These are phyloP conservation scores for Lithophane leautieri DNA, from an alignment of 2,888 invertebrate genomes.

Conservation along the genomic window DNA sequence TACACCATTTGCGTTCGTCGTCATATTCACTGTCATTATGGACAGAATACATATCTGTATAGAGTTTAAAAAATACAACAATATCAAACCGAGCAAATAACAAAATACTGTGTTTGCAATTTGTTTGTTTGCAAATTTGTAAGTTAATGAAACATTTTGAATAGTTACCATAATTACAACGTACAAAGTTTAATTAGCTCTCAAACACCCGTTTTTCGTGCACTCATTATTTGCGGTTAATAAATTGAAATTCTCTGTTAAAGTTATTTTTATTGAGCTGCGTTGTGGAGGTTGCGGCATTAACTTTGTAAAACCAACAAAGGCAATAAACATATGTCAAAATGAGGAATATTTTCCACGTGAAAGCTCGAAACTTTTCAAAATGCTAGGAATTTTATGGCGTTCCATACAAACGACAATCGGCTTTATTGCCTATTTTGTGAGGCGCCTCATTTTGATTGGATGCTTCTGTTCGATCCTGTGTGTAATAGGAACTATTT, in stretches of 20 bases:
- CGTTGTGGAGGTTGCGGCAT: constrained; percentile 27
- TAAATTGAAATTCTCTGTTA: constrained; percentile 45
- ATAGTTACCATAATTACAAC: constrained; percentile 22
- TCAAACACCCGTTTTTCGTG: constrained; percentile 22
- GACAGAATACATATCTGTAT: constrained; percentile 30
- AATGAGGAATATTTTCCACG: constrained; percentile 47
- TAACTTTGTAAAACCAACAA: constrained; percentile 41
- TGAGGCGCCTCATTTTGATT: constrained; percentile 49
- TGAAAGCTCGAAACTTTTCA: constrained; percentile 34
- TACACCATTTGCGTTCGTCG: constrained; percentile 55
- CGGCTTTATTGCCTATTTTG: constrained; percentile 55
- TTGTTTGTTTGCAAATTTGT: neutral
- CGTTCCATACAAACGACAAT: constrained; percentile 42
- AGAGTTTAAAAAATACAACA: constrained; percentile 15
- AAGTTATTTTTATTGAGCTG: constrained; percentile 53
- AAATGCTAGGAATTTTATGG: constrained; percentile 46
- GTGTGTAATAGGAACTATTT: constrained; percentile 58
- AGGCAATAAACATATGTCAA: constrained; percentile 47
- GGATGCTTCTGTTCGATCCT: constrained; percentile 48
- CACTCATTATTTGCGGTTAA: constrained; percentile 33
- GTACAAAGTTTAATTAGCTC: constrained; percentile 41
- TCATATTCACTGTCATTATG: constrained; percentile 51
- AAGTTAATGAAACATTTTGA: constrained; percentile 32
- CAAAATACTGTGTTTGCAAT: constrained; percentile 4
- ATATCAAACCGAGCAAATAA: neutral